Evolutionary conservation across 1,140 invertebrate species (phyloP), one percentile per base, ranked within the genome.

Genomic region (Pachypsylla venusta): DNA sequence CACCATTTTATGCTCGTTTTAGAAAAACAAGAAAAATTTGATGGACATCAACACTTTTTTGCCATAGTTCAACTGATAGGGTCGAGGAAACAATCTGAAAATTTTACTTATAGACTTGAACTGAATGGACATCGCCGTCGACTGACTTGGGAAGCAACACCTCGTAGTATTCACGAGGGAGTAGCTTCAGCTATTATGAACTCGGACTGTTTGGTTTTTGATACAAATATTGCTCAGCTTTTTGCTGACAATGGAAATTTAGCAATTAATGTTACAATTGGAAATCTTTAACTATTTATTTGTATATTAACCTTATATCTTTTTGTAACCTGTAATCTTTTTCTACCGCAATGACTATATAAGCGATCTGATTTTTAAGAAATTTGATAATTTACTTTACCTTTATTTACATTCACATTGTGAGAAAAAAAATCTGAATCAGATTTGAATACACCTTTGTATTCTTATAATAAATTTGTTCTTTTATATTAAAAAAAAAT

Each of bases 241-340:
- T 99, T 99, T 79, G 93, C 96, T 19, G 96, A 99, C 71, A 98
- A 98, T 75, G 96, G 95, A 4, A 99, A 99, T 76, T 79, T 99
- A 59, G 96, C 94, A 64, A 99, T 99, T 65, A 99, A 99, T 77
- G 97, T 99, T 62, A 98, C 96, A 67, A 99, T 99, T 72, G 92
- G 89, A 19, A 68, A n/a, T n/a, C n/a, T n/a, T n/a, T n/a, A n/a
- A n/a, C n/a, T n/a, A n/a, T n/a, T n/a, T n/a, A n/a, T n/a, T n/a
- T n/a, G n/a, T n/a, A n/a, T n/a, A n/a, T n/a, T n/a, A n/a, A n/a
- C n/a, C n/a, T n/a, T n/a, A n/a, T n/a, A n/a, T n/a, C n/a, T n/a
- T n/a, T n/a, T n/a, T n/a, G n/a, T n/a, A n/a, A n/a, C n/a, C n/a
- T n/a, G n/a, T n/a, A n/a, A n/a, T n/a, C n/a, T n/a, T n/a, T n/a